Evolutionary conservation across 1,140 invertebrate species (phyloP).

Genomic region (Glomeris maerens): DNA sequence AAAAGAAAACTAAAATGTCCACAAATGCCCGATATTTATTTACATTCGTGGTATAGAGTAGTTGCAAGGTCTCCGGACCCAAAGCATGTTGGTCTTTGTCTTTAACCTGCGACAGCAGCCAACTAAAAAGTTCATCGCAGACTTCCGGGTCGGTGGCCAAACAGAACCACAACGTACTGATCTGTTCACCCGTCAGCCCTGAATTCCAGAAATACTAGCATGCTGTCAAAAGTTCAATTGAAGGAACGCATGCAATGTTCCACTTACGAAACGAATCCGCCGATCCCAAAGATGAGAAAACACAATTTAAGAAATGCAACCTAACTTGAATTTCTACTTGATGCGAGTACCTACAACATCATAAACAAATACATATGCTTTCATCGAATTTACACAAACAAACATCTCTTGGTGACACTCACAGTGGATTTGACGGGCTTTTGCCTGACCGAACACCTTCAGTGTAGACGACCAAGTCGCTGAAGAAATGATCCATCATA

Average conservation of each 20-base stretch:
- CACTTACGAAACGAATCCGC: conserved; percentile 61
- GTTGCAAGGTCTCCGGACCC: conserved; percentile 65
- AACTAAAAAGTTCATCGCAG: conserved; percentile 79
- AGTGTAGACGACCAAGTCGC: conserved; percentile 45
- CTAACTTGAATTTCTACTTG: conserved; percentile 79
- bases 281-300: conserved; percentile 78
- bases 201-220: conserved; percentile 21
- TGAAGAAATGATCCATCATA: conserved; percentile 87
- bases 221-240: conserved; percentile 2
- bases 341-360: conserved; percentile 49
- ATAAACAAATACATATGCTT: conserved; percentile 9
- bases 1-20: conserved; percentile 3
- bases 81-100: conserved; percentile 78
- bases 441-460: conserved; percentile 19
- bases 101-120: conserved; percentile 77
- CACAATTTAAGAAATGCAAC: conserved; percentile 76
- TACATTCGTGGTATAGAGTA: too few species aligned
- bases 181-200: conserved; percentile 70
- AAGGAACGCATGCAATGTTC: conserved; percentile 13
- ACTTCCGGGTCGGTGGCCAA: conserved; percentile 65
- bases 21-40: too few species aligned
- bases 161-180: conserved; percentile 80
- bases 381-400: too few species aligned
- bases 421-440: conserved; percentile 28
- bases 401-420: too few species aligned